phyloP scores from a whole-genome alignment of 2,888 invertebrate genomes.

The Chrysomela aeneicollis region DNA sequence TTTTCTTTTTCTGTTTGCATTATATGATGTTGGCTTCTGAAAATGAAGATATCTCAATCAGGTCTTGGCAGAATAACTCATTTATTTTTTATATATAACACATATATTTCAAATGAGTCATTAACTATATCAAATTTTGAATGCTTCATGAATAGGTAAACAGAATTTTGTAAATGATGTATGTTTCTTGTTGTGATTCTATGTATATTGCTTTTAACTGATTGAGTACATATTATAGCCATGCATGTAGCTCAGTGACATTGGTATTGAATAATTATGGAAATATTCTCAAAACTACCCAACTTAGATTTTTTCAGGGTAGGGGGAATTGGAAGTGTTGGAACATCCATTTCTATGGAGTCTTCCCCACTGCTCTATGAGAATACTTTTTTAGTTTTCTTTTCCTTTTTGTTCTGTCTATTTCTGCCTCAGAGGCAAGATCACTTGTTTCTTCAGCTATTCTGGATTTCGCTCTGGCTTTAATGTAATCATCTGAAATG shows the following conservation, averaged over 20 bases:
- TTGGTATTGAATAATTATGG: not conserved
- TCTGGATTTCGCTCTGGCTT: slow-evolving; percentile 2
- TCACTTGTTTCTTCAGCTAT: slow-evolving; percentile 10
- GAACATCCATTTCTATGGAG: not conserved
- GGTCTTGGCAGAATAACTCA: not conserved
- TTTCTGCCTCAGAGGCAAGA: slow-evolving; percentile 9
- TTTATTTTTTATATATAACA: too few relatives aligned
- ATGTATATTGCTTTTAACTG: not conserved
- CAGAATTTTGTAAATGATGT: too few relatives aligned
- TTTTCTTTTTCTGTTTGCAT: not conserved
- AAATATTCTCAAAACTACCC: slow-evolving; percentile 5
- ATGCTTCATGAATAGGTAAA: too few relatives aligned
- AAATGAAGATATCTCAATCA: slow-evolving; percentile 1
- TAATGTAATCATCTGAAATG: slow-evolving; percentile 7
- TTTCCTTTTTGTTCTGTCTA: not conserved
- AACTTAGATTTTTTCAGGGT: slow-evolving; percentile 7
- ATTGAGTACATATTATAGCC: not conserved
- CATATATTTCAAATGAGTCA: not conserved
- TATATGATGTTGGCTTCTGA: slow-evolving; percentile 8
- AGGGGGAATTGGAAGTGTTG: not conserved
- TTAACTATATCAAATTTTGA: not conserved
- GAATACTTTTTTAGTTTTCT: slow-evolving; percentile 16
- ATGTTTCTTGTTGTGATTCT: too few relatives aligned
- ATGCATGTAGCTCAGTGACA: not conserved
- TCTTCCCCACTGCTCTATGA: slow-evolving; percentile 11